A percentile compares a stretch with the other conserved stretches of the same genome.
Evolutionary conservation across 2,113 vertebrate genomes (phyloP).

Genomic region (Heterochromis multidens): DNA sequence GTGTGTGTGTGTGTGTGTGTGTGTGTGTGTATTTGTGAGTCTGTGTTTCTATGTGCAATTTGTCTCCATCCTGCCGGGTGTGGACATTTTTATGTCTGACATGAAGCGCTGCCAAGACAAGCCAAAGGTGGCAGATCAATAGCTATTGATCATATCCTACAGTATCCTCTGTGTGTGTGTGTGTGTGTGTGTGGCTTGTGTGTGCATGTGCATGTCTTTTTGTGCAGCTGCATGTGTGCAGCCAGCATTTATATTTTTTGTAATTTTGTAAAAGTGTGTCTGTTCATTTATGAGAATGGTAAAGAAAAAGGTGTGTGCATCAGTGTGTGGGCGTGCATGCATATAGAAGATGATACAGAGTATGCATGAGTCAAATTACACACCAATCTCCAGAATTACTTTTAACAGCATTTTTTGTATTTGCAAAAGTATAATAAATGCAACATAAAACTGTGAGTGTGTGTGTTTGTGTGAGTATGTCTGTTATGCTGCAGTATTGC

Average conservation of each 20-base stretch:
- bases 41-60: not conserved
- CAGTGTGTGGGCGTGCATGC: not conserved
- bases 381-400: constrained; percentile 4
- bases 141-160: constrained; percentile 55
- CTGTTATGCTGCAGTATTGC: constrained; percentile 50
- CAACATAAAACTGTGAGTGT: not conserved
- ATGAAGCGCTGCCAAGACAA: constrained; percentile 59
- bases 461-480: not conserved
- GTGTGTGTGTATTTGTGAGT: not conserved
- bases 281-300: not conserved
- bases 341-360: constrained; percentile 12
- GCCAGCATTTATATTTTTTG: constrained; percentile 17
- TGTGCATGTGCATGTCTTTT: not conserved
- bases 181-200: not conserved
- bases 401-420: not conserved
- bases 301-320: not conserved
- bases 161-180: not conserved
- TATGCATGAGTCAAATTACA: constrained; percentile 27
- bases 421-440: not conserved
- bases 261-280: not conserved
- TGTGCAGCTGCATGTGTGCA: not conserved
- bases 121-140: constrained; percentile 66
- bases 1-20: not conserved
- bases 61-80: constrained; percentile 48
- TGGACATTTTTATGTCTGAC: constrained; percentile 65